Base-by-base conservation (phyloP, 2,113 vertebrate genomes). In the Notothenia rossii region DNA sequence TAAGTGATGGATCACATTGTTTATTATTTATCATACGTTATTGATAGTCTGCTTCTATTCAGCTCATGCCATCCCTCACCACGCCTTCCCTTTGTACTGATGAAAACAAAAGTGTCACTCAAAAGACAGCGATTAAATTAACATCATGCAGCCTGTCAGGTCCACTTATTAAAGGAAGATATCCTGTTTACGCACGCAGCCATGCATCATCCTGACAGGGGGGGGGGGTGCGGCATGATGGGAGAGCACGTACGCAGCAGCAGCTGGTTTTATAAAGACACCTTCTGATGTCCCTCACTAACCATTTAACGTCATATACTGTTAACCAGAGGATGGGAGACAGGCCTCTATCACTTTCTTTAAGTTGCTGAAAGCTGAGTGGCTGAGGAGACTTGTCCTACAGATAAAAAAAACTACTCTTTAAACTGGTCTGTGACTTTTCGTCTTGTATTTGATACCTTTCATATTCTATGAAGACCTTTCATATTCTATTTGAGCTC, bases 81-180 rank as follows among this genome's bases (percentile, higher is more conserved):
- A 10, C 18, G 56, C 60, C 33, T 55, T 69, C 51, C 29, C 48
- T 46, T 40, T 22, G 45, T 20, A 71, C 54, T 50, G 72, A 15
- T 11, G 43, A 86, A 72, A 82, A 70, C 54, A 77, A 81, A 83
- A 48, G 53, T 71, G 73, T 81, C 66, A 80, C 72, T 75, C 74
- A 77, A 80, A 83, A 65, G 56, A 79, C 73, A 58, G 83, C 67
- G 71, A 83, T 86, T 84, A 82, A 86, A 83, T 87, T 64, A 86
- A 76, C 80, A 87, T 75, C 84, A 86, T 74, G 74, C 83, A 68
- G 60, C 62, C 72, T 85, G 90, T 91, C 84, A 83, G 78, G 79
- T 79, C 76, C 72, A 68, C 70, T 86, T 65, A 79, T 82, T 78
- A 75, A 79, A 81, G 72, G 61, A 85, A 75, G 72, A 82, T 56